A percentile compares a stretch with the other conserved stretches of the same genome.
Evolutionary conservation across 2,113 vertebrate genomes (phyloP).

Genomic region (Rostratula benghalensis): DNA sequence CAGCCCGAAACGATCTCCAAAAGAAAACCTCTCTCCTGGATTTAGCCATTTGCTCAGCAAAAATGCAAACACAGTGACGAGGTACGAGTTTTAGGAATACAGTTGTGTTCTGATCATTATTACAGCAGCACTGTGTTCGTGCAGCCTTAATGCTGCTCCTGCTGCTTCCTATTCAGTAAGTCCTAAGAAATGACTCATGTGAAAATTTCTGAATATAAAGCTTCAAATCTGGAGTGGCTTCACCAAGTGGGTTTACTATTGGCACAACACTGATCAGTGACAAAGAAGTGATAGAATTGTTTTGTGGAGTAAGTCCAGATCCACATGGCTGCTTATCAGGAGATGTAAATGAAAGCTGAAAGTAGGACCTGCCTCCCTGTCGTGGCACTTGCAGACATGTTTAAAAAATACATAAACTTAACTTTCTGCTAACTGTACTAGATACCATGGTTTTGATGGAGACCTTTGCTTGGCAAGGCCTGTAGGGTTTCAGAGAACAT

Average conservation of each 20-base stretch:
- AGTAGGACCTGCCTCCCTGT: not conserved
- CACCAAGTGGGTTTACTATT: not conserved
- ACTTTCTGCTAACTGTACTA: not conserved
- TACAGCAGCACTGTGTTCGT: not conserved
- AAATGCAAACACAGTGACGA: constrained; percentile 79
- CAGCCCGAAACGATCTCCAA: constrained; percentile 94
- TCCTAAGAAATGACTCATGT: not conserved
- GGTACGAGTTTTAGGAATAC: constrained; percentile 64
- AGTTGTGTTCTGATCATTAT: not conserved
- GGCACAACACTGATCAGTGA: not conserved
- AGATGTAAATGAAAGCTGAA: not conserved
- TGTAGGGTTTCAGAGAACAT: not conserved
- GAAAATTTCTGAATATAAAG: not conserved
- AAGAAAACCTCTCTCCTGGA: constrained; percentile 93
- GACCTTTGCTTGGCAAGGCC: not conserved
- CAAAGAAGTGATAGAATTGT: not conserved
- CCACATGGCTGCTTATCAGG: not conserved
- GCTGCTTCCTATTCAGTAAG: not conserved
- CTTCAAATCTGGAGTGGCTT: not conserved
- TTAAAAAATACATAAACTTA: not conserved
- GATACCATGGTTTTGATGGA: not conserved
- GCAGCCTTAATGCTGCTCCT: not conserved
- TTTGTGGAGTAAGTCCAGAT: not conserved
- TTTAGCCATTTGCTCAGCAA: constrained; percentile 85
- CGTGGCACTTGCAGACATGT: not conserved